Conservation (phyloP, 2,797 vertebrate species). For the Myotis vivesi region DNA sequence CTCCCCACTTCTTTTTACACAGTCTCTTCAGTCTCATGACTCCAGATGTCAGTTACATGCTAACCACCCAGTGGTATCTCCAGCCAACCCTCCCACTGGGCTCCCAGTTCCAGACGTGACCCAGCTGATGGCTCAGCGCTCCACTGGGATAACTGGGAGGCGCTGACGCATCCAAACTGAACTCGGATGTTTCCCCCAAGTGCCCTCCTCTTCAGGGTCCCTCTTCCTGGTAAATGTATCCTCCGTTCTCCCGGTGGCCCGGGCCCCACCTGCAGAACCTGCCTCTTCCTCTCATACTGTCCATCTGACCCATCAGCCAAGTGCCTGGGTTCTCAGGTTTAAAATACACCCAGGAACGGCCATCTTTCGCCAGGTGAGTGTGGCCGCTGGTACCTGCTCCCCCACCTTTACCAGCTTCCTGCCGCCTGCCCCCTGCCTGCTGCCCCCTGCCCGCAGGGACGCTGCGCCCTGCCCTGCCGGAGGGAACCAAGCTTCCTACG, state of each 20-base stretch:
- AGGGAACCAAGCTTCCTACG: not conserved
- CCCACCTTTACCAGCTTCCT: too few species aligned
- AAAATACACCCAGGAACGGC: not conserved
- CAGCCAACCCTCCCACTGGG: not conserved
- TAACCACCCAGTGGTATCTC: not conserved
- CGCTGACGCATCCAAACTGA: not conserved
- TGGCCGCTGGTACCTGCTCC: not conserved
- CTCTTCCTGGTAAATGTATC: not conserved
- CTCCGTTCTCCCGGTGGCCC: not conserved
- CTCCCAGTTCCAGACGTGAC: not conserved
- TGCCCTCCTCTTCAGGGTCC: too few species aligned
- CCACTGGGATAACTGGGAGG: not conserved
- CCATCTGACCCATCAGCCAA: not conserved
- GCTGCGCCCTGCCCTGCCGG: not conserved
- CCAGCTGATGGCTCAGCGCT: not conserved
- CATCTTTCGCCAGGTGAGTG: rapidly evolving
- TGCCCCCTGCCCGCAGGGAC: too few species aligned
- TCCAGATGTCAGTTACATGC: not conserved
- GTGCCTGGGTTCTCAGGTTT: not conserved
- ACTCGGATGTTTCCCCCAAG: not conserved
- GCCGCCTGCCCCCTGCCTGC: too few species aligned
- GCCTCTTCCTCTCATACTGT: not conserved
- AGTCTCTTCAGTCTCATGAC: not conserved
- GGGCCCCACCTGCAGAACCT: not conserved
- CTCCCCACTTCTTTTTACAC: not conserved